A percentile compares a stretch with the other conserved stretches of the same genome.
Evolutionary conservation across 2,797 vertebrate genomes (phyloP).

Genomic region (Eidolon dupreanum): DNA sequence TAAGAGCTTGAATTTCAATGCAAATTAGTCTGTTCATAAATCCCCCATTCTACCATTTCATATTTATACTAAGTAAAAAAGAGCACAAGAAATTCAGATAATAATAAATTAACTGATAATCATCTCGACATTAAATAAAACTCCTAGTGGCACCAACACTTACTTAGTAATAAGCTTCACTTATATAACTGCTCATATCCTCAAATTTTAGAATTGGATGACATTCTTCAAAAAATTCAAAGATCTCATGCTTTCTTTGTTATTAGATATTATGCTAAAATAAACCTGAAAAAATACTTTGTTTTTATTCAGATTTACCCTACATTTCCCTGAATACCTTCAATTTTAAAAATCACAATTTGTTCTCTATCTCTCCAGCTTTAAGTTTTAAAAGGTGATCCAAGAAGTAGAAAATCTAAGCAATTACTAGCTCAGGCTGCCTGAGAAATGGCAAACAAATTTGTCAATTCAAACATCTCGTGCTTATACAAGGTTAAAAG

Average conservation of each 20-base stretch:
- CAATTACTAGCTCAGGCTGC: neutral
- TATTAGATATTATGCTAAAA: constrained; percentile 8
- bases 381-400: neutral
- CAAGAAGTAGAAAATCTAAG: neutral
- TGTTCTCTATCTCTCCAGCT: neutral
- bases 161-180: neutral
- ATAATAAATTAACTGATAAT: neutral
- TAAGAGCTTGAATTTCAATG: constrained; percentile 1
- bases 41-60: neutral
- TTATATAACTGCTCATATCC: neutral
- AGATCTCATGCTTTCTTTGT: neutral
- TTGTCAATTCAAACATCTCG: neutral
- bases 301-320: neutral
- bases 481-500: neutral
- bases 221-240: neutral
- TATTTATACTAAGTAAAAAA: neutral
- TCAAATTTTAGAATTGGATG: neutral
- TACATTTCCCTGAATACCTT: neutral
- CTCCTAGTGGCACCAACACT: neutral
- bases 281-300: neutral
- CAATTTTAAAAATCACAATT: neutral
- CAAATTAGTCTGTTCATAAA: neutral
- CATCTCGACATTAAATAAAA: constrained; percentile 15
- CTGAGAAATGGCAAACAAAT: neutral
- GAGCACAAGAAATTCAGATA: constrained; percentile 15